A percentile compares a stretch with the other conserved stretches of the same genome.
These are phyloP conservation scores for Phalacrocorax brasilianus DNA, from an alignment of 2,113 vertebrate species.

Conservation along the genomic window DNA sequence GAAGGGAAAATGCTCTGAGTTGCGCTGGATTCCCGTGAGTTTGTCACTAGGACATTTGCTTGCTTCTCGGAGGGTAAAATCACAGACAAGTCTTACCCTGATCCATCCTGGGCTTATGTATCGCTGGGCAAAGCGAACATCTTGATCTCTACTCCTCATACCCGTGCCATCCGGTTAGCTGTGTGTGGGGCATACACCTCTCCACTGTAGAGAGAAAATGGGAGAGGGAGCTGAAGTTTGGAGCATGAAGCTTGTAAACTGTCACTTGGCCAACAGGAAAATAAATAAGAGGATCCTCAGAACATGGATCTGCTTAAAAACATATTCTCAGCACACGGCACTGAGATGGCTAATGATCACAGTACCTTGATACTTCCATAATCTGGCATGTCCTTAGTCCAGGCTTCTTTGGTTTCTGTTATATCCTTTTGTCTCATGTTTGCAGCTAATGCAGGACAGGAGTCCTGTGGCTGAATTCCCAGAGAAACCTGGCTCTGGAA, in stretches of 20 bases:
- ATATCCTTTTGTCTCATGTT: background rate
- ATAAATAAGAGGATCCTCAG: background rate
- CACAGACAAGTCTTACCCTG: background rate
- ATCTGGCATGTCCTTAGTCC: background rate
- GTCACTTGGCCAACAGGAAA: background rate
- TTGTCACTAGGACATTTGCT: background rate
- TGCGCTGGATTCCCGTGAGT: background rate
- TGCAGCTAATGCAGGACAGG: background rate
- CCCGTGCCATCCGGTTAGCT: background rate
- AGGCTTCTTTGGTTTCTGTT: constrained; percentile 11
- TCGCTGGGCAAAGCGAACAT: background rate
- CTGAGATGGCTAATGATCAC: background rate
- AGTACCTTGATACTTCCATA: background rate
- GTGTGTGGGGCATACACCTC: background rate
- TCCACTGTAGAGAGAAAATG: background rate
- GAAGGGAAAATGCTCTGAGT: background rate
- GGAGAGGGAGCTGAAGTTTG: background rate
- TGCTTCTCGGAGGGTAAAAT: background rate
- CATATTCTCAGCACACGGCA: background rate
- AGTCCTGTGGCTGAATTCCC: background rate
- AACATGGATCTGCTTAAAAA: background rate
- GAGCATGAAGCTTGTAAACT: background rate
- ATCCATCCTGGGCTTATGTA: accelerated
- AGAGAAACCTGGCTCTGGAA: background rate
- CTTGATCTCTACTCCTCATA: background rate